Evolutionary conservation across 2,113 vertebrate genomes (phyloP), one percentile per base, ranked within the genome.

Genomic region (Phylloscopus trochilus): DNA sequence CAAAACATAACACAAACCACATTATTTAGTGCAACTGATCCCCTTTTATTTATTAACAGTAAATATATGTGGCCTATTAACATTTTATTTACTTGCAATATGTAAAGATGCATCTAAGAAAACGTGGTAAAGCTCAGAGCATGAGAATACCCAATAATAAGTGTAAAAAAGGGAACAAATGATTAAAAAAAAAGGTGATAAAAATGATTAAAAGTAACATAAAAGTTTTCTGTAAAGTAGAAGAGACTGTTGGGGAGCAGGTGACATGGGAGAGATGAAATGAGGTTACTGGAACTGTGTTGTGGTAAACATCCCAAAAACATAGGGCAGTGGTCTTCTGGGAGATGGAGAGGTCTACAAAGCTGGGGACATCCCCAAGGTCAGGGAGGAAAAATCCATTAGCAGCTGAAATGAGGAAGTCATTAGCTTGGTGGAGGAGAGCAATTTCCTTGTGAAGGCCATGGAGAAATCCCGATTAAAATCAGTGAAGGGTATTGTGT

Each of bases 401-500:
- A 90, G 27, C 41, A 85, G 35, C 58, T 53, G 67, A 90, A 95
- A 93, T 60, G 22, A 84, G 67, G 47, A 87, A 86, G 53, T 82
- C 73, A 90, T 95, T 92, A 95, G 53, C 62, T 82, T 1, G 0
- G 53, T 2, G 2, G 47, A 90, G 33, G 73, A 91, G 41, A 91
- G 46, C 56, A 89, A 94, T 96, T 92, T 91, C 79, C 69, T 84
- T 75, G 44, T 2, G 43, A 90, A 87, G 19, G 35, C 63, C 89
- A 80, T 12, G 41, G 46, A 79, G 92, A 91, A 91, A 89, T 81
- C 56, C 81, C 0, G 1, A 80, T 94, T 96, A 93, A 97, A 93
- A 92, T 79, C 94, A 89, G 82, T 81, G 28, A 47, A 87, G 84
- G 37, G 52, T 92, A 90, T 67, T 95, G 83, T 89, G 89, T 93